Percentiles rank a stretch among this genome's conserved stretches.
phyloP scores from a whole-genome alignment of 2,113 vertebrate genomes.

The Etheostoma spectabile region DNA sequence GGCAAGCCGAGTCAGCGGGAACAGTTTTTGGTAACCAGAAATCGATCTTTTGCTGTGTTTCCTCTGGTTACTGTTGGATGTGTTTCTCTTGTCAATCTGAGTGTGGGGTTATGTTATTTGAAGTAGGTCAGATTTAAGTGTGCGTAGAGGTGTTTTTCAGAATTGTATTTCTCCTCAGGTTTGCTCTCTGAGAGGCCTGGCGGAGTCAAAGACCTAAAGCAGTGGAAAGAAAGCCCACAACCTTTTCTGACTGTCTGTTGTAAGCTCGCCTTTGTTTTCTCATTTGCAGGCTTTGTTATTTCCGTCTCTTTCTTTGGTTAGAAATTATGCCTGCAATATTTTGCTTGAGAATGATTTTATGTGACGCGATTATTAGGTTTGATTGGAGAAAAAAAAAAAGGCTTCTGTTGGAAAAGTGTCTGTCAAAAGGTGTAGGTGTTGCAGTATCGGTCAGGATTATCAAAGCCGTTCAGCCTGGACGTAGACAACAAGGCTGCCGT shows the following conservation, averaged over 20 bases:
- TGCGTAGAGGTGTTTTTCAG: constrained; percentile 34
- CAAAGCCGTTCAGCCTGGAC: constrained; percentile 18
- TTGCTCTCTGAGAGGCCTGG: constrained; percentile 42
- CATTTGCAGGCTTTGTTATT: constrained; percentile 52
- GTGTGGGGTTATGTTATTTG: constrained; percentile 56
- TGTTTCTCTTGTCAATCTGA: constrained; percentile 67
- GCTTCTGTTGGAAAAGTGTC: constrained; percentile 45
- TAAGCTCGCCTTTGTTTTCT: constrained; percentile 55
- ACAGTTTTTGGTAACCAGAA: constrained; percentile 62
- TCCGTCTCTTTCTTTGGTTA: constrained; percentile 54
- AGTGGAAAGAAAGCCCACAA: constrained; percentile 51
- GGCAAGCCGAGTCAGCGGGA: constrained; percentile 12
- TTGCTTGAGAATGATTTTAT: constrained; percentile 56
- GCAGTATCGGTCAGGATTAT: constrained; percentile 46
- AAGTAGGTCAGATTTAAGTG: constrained; percentile 55
- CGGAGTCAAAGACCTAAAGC: constrained; percentile 61
- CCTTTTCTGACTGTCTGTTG: constrained; percentile 50
- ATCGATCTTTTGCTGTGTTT: constrained; percentile 71
- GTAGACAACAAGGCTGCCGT: constrained; percentile 27
- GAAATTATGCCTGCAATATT: constrained; percentile 51
- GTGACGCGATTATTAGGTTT: constrained; percentile 57
- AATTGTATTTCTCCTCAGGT: constrained; percentile 50
- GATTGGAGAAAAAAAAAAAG: constrained; percentile 24
- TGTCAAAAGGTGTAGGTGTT: constrained; percentile 49
- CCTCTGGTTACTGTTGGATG: constrained; percentile 66